Base-by-base conservation (phyloP, 1,140 invertebrate species). In the Cryptotermes secundus region DNA sequence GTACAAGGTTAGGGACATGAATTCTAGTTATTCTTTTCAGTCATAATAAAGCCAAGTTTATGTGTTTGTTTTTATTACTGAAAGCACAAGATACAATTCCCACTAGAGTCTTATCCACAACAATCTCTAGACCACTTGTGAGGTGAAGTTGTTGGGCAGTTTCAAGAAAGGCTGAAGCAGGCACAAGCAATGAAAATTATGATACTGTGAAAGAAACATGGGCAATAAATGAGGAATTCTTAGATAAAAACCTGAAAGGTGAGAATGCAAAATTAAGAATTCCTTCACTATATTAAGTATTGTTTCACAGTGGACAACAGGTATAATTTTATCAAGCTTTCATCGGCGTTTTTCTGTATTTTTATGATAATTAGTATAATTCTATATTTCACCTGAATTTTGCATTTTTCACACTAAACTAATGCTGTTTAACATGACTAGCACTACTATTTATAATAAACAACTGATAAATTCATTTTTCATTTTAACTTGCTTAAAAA, bases 401-500 rank as follows among this genome's bases (percentile, higher is more conserved):
- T 72, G n/a, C 7, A 31, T 10, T 72, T 72, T 72, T 26, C n/a
- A n/a, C 59, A 72, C 59, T 72, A 72, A 49, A 72, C 59, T 72
- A 72, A 72, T 6, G 59, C 59, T n/a, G 26, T 72, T 72, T 72
- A 72, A 72, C 59, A 72, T 72, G 59, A 72, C 59, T 72, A 31
- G 59, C 59, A 31, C 59, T 72, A 72, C 59, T 31, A 72, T 72
- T 72, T 9, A 72, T 72, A n/a, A 72, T 72, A 72, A 72, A 9
- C 59, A 72, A 72, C 59, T 31, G 26, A 16, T 72, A 72, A 31
- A 72, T 72, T 72, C 26, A n/a, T n/a, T 26, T 31, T 3, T n/a
- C 59, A 72, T 14, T 72, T 72, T 72, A 72, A 72, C 26, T 31
- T 72, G 59, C 59, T 72, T 72, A 72, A 72, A 72, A 72, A 72